These are phyloP conservation scores for Laticauda laticaudata DNA, from an alignment of 2,113 vertebrate genomes.

Conservation along the genomic window DNA sequence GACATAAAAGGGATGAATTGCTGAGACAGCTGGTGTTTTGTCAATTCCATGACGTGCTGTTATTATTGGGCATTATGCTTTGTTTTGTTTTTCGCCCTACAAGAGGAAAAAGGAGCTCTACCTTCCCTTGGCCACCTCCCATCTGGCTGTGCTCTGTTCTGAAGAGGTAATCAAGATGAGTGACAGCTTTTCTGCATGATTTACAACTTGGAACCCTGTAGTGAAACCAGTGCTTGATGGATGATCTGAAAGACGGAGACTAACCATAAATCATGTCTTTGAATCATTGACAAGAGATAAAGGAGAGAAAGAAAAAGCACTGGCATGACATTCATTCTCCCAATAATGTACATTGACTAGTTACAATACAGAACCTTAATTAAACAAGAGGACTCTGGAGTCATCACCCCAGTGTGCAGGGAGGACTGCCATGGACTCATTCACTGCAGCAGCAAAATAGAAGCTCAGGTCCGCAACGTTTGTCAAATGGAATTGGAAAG, in stretches of 20 bases:
- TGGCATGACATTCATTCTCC: constrained; percentile 99
- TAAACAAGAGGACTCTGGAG: constrained; percentile 83
- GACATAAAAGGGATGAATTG: constrained; percentile 56
- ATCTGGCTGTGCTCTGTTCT: constrained; percentile 43
- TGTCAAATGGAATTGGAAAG: no score
- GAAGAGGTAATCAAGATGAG: constrained; percentile 96
- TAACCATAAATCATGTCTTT: constrained; percentile 99
- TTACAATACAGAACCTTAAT: constrained; percentile 99
- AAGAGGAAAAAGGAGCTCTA: constrained; percentile 8
- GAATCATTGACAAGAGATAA: constrained; percentile 99
- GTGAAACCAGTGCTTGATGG: constrained; percentile 97
- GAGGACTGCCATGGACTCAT: constrained; percentile 31
- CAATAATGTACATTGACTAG: constrained; percentile 99
- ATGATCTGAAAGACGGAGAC: constrained; percentile 99
- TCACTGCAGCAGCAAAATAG: constrained; percentile 55
- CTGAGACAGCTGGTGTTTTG: constrained; percentile 37
- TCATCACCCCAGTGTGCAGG: constrained; percentile 61
- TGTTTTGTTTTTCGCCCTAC: constrained; percentile 6
- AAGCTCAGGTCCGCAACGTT: constrained; percentile 41
- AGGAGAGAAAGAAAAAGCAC: constrained; percentile 96
- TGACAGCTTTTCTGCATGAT: constrained; percentile 99
- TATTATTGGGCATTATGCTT: constrained; percentile 31
- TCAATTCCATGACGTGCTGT: constrained; percentile 39
- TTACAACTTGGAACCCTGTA: constrained; percentile 97
- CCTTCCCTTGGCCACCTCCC: constrained; percentile 2